Conservation (phyloP, 2,888 invertebrate genomes). For the Drosophila maculinotata region DNA sequence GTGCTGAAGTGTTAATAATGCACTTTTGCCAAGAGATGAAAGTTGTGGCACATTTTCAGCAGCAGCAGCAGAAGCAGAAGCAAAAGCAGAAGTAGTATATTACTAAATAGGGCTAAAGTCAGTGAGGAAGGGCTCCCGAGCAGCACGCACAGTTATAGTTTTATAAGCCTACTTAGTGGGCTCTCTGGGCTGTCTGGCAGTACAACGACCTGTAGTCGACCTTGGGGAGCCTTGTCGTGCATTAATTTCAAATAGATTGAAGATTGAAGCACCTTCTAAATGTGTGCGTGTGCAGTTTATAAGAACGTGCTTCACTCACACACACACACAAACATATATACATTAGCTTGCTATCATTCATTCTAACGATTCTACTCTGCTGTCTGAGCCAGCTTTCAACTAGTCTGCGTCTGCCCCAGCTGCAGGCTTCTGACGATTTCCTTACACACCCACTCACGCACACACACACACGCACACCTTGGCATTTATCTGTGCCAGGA, state of each 20-base stretch:
- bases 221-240: slow-evolving; percentile 51
- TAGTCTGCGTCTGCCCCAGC: slow-evolving; percentile 27
- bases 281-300: slow-evolving; percentile 72
- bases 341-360: slow-evolving; percentile 56
- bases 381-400: slow-evolving; percentile 44
- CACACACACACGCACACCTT: slow-evolving; percentile 14
- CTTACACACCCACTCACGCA: slow-evolving; percentile 19
- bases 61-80: not conserved
- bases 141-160: slow-evolving; percentile 44
- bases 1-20: slow-evolving; percentile 71
- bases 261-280: slow-evolving; percentile 65
- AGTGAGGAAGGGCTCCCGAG: not conserved
- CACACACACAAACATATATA: slow-evolving; percentile 16
- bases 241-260: slow-evolving; percentile 71
- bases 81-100: no score
- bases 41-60: slow-evolving; percentile 32
- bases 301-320: slow-evolving; percentile 56
- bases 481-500: slow-evolving; percentile 70
- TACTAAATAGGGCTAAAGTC: not conserved
- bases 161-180: slow-evolving; percentile 45
- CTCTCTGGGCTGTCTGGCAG: not conserved
- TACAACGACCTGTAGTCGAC: slow-evolving; percentile 52
- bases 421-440: slow-evolving; percentile 32
- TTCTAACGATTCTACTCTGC: slow-evolving; percentile 38
- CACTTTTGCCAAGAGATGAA: slow-evolving; percentile 50